Evolutionary conservation across 30 jellyfish, hydroid and myxozoan species (phyloP).

Genomic region (Rhopilema esculentum): DNA sequence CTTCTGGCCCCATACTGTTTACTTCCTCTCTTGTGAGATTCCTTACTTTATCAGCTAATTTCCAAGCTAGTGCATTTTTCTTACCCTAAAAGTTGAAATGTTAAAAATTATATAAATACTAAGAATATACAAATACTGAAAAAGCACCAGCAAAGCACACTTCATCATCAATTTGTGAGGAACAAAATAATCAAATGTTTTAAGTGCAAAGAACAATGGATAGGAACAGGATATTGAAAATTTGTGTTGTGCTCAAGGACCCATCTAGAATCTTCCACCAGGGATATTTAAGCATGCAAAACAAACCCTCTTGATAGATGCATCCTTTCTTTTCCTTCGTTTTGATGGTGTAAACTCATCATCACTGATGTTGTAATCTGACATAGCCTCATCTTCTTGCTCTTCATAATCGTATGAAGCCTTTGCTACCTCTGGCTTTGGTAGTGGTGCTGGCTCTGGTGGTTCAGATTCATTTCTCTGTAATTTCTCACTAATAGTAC

Average conservation of each 20-base stretch:
- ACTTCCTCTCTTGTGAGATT: conserved; percentile 86
- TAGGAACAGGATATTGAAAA: too few species aligned
- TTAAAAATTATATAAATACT: not conserved
- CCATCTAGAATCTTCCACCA: too few species aligned
- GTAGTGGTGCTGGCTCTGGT: conserved; percentile 1
- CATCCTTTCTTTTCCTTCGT: conserved; percentile 67
- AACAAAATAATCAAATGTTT: too few species aligned
- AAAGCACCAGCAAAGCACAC: too few species aligned
- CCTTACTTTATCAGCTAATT: conserved; percentile 75
- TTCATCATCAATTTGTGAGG: too few species aligned
- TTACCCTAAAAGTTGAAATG: conserved; percentile 67
- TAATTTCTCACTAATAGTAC: conserved; percentile 62
- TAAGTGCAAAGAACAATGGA: too few species aligned
- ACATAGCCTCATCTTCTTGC: conserved; percentile 66
- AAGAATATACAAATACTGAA: too few species aligned
- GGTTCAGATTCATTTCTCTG: conserved; percentile 44
- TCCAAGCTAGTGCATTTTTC: conserved; percentile 92
- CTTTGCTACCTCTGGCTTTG: conserved; percentile 21
- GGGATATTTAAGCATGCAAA: too few species aligned
- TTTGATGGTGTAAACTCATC: conserved; percentile 89
- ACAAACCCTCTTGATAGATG: conserved; percentile 59
- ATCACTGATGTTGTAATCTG: conserved; percentile 83
- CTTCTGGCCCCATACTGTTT: conserved; percentile 81
- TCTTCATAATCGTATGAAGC: conserved; percentile 51
- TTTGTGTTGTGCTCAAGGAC: too few species aligned